Percentiles rank a stretch among this genome's conserved stretches.
phyloP scores from a whole-genome alignment of 2,888 invertebrate species.

The Drosophila planitibia region DNA sequence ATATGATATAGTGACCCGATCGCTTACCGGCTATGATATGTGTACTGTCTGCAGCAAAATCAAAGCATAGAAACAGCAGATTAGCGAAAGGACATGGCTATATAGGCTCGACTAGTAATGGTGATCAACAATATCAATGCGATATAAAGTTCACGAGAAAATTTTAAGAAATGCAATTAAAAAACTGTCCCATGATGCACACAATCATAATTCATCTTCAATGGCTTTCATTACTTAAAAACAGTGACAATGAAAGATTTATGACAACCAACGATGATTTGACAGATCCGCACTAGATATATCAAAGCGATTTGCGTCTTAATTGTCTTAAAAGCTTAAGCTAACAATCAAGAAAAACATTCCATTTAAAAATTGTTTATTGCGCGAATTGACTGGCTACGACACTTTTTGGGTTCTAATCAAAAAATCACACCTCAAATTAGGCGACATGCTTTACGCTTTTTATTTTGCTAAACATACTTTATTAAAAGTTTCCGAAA shows the following conservation, averaged over 20 bases:
- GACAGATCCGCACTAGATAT: constrained; percentile 24
- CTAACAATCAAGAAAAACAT: constrained; percentile 14
- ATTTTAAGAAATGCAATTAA: too few species aligned
- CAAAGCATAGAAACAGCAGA: too few species aligned
- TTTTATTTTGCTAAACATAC: background rate
- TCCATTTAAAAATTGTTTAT: constrained; percentile 3
- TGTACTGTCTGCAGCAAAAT: too few species aligned
- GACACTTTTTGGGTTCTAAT: constrained; percentile 7
- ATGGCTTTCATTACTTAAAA: constrained; percentile 5
- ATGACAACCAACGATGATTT: constrained; percentile 38
- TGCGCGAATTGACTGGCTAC: background rate
- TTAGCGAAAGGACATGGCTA: background rate
- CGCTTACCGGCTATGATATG: too few species aligned
- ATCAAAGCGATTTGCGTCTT: constrained; percentile 24
- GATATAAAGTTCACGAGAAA: background rate
- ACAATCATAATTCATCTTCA: background rate
- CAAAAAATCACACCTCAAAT: constrained; percentile 18
- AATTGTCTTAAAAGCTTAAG: constrained; percentile 13
- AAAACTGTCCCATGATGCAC: too few species aligned
- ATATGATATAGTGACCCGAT: background rate
- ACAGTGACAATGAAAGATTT: constrained; percentile 42
- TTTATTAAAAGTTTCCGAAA: constrained; percentile 5
- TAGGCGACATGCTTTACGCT: background rate
- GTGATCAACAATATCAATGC: background rate
- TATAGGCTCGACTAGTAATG: background rate